These are phyloP conservation scores for Ips typographus DNA, from an alignment of 1,140 invertebrate species.

Conservation along the genomic window DNA sequence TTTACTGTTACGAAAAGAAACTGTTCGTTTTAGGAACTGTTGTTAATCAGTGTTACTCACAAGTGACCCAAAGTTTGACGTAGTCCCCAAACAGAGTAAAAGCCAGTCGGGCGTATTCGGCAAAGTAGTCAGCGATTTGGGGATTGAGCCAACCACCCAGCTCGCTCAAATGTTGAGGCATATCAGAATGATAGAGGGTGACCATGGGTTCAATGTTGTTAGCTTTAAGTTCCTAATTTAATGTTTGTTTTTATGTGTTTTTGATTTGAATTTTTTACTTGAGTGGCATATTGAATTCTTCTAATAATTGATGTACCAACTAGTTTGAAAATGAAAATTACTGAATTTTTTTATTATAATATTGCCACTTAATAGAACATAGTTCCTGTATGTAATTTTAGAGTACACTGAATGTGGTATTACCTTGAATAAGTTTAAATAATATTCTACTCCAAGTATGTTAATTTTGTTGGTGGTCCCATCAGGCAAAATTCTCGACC, in stretches of 20 bases:
- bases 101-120: slow-evolving; percentile 45
- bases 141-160: slow-evolving; percentile 50
- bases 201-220: slow-evolving; percentile 57
- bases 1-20: slow-evolving; percentile 2
- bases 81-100: slow-evolving; percentile 32
- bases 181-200: slow-evolving; percentile 48
- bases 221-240: slow-evolving; percentile 3
- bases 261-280: no score
- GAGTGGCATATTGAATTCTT: no score
- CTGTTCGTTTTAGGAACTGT: background rate
- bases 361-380: background rate
- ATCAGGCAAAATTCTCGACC: slow-evolving; percentile 59
- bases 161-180: slow-evolving; percentile 47
- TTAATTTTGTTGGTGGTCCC: slow-evolving; percentile 58
- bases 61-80: slow-evolving; percentile 17
- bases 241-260: no score
- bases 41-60: background rate
- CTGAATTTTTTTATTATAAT: background rate
- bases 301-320: no score
- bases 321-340: background rate
- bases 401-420: slow-evolving; percentile 37
- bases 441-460: slow-evolving; percentile 57
- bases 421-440: slow-evolving; percentile 56
- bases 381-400: no score
- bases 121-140: slow-evolving; percentile 46